A percentile compares a stretch with the other conserved stretches of the same genome.
phyloP scores from a whole-genome alignment of 2,113 vertebrate species.

The Equus quagga region DNA sequence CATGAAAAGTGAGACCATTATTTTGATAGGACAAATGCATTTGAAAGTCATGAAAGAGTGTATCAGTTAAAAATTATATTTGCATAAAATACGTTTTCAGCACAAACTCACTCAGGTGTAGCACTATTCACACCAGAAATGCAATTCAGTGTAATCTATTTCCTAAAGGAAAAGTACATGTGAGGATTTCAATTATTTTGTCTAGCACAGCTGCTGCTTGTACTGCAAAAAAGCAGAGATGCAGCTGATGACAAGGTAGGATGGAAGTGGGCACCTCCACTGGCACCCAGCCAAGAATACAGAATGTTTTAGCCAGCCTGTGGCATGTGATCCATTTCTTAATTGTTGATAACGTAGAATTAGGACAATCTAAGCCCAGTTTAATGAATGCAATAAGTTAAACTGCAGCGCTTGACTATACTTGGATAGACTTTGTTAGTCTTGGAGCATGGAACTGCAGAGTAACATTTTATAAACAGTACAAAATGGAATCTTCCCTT shows the following conservation, averaged over 20 bases:
- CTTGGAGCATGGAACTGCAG: constrained; percentile 78
- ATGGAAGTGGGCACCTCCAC: constrained; percentile 86
- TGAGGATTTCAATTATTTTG: constrained; percentile 87
- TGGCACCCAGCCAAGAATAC: constrained; percentile 82
- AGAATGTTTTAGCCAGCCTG: constrained; percentile 82
- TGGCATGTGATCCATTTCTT: constrained; percentile 83
- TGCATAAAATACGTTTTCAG: constrained; percentile 75
- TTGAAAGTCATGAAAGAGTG: constrained; percentile 70
- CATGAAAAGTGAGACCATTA: constrained; percentile 59
- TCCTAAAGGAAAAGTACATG: constrained; percentile 84
- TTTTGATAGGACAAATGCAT: constrained; percentile 55
- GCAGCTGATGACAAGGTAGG: constrained; percentile 87
- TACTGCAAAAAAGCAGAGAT: constrained; percentile 85
- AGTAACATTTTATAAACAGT: constrained; percentile 76
- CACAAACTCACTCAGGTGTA: constrained; percentile 69
- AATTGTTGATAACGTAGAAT: constrained; percentile 88
- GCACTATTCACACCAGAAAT: constrained; percentile 74
- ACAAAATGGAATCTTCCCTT: constrained; percentile 82
- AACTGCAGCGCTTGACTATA: constrained; percentile 79
- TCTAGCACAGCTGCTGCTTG: constrained; percentile 84
- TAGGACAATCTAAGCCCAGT: constrained; percentile 82
- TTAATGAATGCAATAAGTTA: constrained; percentile 84
- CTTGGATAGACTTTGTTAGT: constrained; percentile 82
- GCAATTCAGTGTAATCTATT: constrained; percentile 81
- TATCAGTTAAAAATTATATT: constrained; percentile 70